phyloP scores from a whole-genome alignment of 2,113 vertebrate species.

The Solenodon paradoxus region DNA sequence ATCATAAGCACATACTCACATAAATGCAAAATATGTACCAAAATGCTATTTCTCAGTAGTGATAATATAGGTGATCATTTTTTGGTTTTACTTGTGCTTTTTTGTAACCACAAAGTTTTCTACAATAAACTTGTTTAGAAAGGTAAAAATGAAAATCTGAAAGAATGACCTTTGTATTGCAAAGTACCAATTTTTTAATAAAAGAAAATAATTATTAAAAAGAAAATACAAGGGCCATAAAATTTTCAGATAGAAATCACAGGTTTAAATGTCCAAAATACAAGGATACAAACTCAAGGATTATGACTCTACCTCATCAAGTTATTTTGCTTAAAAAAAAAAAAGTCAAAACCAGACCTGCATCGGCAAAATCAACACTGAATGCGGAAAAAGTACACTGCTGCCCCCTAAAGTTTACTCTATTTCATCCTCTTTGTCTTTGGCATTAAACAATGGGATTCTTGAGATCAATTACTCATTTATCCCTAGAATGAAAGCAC shows the following conservation, averaged over 20 bases:
- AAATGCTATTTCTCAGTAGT: neutral
- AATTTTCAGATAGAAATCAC: too few species aligned
- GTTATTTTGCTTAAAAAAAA: neutral
- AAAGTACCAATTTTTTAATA: neutral
- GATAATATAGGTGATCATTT: neutral
- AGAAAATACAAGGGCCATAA: too few species aligned
- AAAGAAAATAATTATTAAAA: slow-evolving; percentile 9
- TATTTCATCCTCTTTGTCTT: neutral
- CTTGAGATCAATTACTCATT: neutral
- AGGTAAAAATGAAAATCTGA: too few species aligned
- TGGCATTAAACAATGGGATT: neutral
- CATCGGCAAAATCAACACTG: neutral
- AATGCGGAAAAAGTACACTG: neutral
- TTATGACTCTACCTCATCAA: neutral
- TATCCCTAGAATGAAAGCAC: neutral
- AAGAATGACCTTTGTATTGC: too few species aligned
- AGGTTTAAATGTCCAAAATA: too few species aligned
- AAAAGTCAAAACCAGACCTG: neutral
- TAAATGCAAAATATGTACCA: neutral
- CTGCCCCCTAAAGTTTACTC: neutral
- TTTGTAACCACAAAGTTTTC: slow-evolving; percentile 17
- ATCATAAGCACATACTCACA: neutral
- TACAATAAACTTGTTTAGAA: neutral
- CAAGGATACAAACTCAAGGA: neutral
- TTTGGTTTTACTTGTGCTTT: neutral